These are phyloP conservation scores for Cyrtonyx montezumae DNA, from an alignment of 2,113 vertebrate genomes.

Conservation along the genomic window DNA sequence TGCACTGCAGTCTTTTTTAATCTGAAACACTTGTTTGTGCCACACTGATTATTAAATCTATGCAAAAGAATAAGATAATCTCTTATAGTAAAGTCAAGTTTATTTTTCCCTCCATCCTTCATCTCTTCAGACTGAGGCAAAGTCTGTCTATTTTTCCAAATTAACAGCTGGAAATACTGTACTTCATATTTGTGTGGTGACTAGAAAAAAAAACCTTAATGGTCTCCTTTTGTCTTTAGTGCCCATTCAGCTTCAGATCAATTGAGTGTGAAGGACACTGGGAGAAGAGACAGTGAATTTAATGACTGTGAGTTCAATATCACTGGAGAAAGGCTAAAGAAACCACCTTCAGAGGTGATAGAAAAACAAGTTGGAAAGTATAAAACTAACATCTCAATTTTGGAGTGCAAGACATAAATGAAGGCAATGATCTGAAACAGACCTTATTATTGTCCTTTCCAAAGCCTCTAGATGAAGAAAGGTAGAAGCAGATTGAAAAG, in stretches of 20 bases:
- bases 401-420: neutral
- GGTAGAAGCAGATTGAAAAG: neutral
- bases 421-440: neutral
- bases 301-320: slow-evolving; percentile 80
- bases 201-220: slow-evolving; percentile 30
- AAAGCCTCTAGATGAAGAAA: neutral
- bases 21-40: neutral
- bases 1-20: neutral
- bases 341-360: slow-evolving; percentile 65
- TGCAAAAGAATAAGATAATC: slow-evolving; percentile 19
- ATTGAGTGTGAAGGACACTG: slow-evolving; percentile 82
- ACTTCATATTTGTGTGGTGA: neutral
- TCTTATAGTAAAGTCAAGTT: slow-evolving; percentile 72
- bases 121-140: slow-evolving; percentile 73
- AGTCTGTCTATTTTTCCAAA: slow-evolving; percentile 53
- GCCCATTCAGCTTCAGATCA: slow-evolving; percentile 76
- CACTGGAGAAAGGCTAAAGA: slow-evolving; percentile 74
- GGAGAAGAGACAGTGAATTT: slow-evolving; percentile 82
- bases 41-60: neutral
- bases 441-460: neutral
- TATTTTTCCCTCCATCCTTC: slow-evolving; percentile 67
- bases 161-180: neutral
- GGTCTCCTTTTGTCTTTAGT: slow-evolving; percentile 61
- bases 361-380: slow-evolving; percentile 70
- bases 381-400: slow-evolving; percentile 22